Evolutionary conservation across 2,113 vertebrate species (phyloP), one percentile per base, ranked within the genome.

Genomic region (Egretta garzetta): DNA sequence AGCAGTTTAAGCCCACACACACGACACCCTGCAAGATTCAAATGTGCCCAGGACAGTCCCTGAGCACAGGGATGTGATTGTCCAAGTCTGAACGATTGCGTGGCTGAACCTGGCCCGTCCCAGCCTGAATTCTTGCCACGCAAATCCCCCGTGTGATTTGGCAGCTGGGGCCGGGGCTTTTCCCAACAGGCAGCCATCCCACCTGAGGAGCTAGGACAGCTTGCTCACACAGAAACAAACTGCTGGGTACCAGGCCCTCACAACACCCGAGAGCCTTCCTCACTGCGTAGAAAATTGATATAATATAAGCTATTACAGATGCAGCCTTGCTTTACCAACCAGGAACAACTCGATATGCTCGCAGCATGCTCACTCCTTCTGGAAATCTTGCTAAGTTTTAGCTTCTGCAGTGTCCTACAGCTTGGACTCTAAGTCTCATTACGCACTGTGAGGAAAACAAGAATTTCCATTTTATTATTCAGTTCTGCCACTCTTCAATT

Each of bases 51-150:
- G 45, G 50, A 33, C 0, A 1, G 28, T 17, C 85, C 56, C 64
- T 2, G 9, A 92, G n/a, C 8, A 10, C 7, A 35, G 37, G 32
- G 81, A 80, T 0, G 0, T 3, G n/a, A 18, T 20, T 22, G 27
- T 21, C 70, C 10, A 64, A 70, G 10, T 39, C 53, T n/a, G 35
- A 83, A 37, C 0, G 0, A 43, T 3, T 14, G 28, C 3, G 3
- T 49, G 41, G 77, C 47, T 37, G 32, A 90, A 55, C 5, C 37
- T 47, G 35, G n/a, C 35, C 37, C 1, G 1, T 24, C 18, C 24
- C 26, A 33, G 19, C 7, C 12, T 1, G 1, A 56, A 28, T 63
- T 63, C 11, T 82, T 17, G 6, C 56, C 28, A 17, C 1, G 0
- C 30, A 56, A 84, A 79, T 27, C 16, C 24, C 28, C 28, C 0